Evolutionary conservation across 2,888 invertebrate species (phyloP).

Genomic region (Polymixis lichenea): DNA sequence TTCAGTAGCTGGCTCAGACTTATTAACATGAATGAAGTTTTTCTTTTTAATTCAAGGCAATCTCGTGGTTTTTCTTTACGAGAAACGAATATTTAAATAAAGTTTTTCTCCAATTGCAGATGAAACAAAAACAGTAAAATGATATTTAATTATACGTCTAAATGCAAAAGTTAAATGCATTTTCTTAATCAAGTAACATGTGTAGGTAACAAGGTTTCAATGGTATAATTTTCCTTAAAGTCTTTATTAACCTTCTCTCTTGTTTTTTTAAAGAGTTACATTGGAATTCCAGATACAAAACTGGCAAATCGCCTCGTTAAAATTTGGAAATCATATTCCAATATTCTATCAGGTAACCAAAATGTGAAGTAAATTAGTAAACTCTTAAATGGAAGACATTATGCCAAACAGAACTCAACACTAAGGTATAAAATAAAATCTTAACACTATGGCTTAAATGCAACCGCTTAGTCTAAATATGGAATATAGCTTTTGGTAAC

Average conservation of each 20-base stretch:
- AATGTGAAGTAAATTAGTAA: not conserved
- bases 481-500: conserved; percentile 6
- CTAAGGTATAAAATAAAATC: not conserved
- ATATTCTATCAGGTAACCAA: not conserved
- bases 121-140: not conserved
- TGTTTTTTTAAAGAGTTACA: not conserved
- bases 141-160: not conserved
- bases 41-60: conserved; percentile 37
- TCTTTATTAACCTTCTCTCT: conserved; percentile 8
- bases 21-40: conserved; percentile 18
- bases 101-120: not conserved
- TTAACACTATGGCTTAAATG: conserved; percentile 18
- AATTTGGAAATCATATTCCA: not conserved
- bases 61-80: conserved; percentile 16
- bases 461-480: conserved; percentile 24
- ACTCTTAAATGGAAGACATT: conserved; percentile 28
- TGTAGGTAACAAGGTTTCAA: conserved; percentile 3
- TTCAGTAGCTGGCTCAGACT: conserved; percentile 71
- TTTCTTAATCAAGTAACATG: conserved; percentile 11
- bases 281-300: not conserved
- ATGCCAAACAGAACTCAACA: not conserved
- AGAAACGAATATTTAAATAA: not conserved
- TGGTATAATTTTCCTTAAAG: conserved; percentile 14
- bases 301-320: not conserved
- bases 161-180: conserved; percentile 4